Percentiles rank a stretch among this genome's conserved stretches.
phyloP scores from a whole-genome alignment of 2,888 invertebrate genomes.

The Tenodera sinensis region DNA sequence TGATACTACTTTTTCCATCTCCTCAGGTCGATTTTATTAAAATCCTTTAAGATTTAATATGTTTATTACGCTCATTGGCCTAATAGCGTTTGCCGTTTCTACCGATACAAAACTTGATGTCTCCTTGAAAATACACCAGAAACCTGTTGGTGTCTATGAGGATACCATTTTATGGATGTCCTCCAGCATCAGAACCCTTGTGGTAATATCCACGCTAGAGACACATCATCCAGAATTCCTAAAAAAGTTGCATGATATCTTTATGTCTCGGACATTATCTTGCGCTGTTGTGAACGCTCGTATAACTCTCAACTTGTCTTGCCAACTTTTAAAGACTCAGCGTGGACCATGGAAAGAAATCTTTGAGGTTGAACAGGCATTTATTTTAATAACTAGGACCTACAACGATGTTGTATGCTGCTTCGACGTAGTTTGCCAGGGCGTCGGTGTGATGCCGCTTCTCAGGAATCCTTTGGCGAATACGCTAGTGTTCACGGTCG shows the following conservation, averaged over 20 bases:
- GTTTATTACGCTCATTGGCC: background rate
- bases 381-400: background rate
- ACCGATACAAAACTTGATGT: background rate
- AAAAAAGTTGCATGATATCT: background rate
- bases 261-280: background rate
- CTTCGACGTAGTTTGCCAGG: background rate
- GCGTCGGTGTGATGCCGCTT: background rate
- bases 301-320: background rate
- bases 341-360: background rate
- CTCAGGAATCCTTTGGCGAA: background rate
- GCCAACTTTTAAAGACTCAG: background rate
- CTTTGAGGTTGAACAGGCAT: background rate
- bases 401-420: background rate
- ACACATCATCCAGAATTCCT: background rate
- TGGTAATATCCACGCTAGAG: background rate
- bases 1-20: too few relatives aligned
- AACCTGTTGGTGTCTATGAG: background rate
- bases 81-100: background rate
- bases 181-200: background rate
- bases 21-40: too few relatives aligned
- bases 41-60: background rate
- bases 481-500: background rate
- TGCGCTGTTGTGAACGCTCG: background rate
- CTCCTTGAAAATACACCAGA: background rate
- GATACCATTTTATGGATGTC: background rate